phyloP scores from a whole-genome alignment of 2,888 invertebrate genomes.

The Aleiodes alternator region DNA sequence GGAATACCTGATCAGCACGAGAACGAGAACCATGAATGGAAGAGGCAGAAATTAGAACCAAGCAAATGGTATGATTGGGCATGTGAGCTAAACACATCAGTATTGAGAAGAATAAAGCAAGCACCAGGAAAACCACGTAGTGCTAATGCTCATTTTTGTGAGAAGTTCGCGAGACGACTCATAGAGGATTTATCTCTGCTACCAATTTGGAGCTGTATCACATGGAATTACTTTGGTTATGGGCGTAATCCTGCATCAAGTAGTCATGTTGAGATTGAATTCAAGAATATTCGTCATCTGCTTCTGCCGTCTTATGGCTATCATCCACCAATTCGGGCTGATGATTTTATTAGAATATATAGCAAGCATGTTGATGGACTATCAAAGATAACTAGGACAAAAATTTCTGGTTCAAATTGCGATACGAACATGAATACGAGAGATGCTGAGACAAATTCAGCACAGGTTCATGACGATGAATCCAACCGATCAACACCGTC shows the following conservation, averaged over 20 bases:
- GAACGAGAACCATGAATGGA: not conserved
- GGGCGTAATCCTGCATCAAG: slow-evolving; percentile 9
- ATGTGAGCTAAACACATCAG: not conserved
- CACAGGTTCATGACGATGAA: no score
- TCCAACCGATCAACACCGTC: no score
- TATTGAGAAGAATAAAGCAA: not conserved
- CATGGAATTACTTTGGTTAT: not conserved
- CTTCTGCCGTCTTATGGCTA: not conserved
- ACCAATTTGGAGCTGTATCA: slow-evolving; percentile 8
- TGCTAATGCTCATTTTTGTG: not conserved
- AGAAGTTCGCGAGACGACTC: not conserved
- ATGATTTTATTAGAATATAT: no score
- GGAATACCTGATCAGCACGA: not conserved
- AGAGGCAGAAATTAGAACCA: not conserved
- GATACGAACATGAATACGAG: no score
- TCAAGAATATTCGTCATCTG: not conserved
- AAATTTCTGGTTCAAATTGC: no score
- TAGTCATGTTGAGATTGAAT: not conserved
- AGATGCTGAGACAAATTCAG: no score
- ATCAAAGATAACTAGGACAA: no score
- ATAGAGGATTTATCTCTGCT: not conserved
- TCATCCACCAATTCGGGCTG: slow-evolving; percentile 6
- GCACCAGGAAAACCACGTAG: slow-evolving; percentile 2
- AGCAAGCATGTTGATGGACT: no score
- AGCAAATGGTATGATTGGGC: not conserved